Percentiles rank a stretch among this genome's conserved stretches.
phyloP scores from a whole-genome alignment of 1,140 invertebrate species.

The Zaprionus ornatus region DNA sequence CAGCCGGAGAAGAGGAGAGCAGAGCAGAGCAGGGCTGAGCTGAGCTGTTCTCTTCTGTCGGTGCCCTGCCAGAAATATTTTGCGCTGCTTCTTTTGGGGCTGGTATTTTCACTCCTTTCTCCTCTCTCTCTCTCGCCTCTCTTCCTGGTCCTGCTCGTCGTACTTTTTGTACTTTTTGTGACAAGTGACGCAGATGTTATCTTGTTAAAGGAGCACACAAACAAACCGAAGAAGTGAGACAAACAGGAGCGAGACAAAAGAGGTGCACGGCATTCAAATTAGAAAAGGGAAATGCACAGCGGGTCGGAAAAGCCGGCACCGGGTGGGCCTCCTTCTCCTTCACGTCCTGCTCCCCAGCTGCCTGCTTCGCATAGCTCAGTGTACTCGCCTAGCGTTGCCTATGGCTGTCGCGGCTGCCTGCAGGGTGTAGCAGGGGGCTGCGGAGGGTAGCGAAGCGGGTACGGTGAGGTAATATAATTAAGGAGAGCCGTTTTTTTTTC shows the following conservation, averaged over 20 bases:
- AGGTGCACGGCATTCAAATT: slow-evolving; percentile 54
- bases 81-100: slow-evolving; percentile 4
- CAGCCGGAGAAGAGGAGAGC: neutral
- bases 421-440: neutral
- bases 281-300: slow-evolving; percentile 63
- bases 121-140: slow-evolving; percentile 13
- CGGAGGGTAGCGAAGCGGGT: neutral
- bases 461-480: slow-evolving; percentile 59
- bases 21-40: neutral
- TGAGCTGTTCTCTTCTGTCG: slow-evolving; percentile 4
- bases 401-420: slow-evolving; percentile 12
- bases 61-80: slow-evolving; percentile 30
- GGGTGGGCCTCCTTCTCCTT: neutral
- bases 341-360: neutral
- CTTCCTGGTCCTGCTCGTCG: neutral
- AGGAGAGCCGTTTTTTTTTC: slow-evolving; percentile 50
- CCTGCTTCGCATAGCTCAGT: slow-evolving; percentile 9
- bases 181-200: slow-evolving; percentile 69
- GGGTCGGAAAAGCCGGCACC: slow-evolving; percentile 37
- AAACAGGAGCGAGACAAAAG: slow-evolving; percentile 43
- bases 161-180: slow-evolving; percentile 45
- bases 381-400: slow-evolving; percentile 13
- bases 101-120: neutral
- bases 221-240: slow-evolving; percentile 49
- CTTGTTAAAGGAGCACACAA: slow-evolving; percentile 67